These are phyloP conservation scores for Chlorodrepanis virens DNA, from an alignment of 2,113 vertebrate genomes.

Conservation along the genomic window DNA sequence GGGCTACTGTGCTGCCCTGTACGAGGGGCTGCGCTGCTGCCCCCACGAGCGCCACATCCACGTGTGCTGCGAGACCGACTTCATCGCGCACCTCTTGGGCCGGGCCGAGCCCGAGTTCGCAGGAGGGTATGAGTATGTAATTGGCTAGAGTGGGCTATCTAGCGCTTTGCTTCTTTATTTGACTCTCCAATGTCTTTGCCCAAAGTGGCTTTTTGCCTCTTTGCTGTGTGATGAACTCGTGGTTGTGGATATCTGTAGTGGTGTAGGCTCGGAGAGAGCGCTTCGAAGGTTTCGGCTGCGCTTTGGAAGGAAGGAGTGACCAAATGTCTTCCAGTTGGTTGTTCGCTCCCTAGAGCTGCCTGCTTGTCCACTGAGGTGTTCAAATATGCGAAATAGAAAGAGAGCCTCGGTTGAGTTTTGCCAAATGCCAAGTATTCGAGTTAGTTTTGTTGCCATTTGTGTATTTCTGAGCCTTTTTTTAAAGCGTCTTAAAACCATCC, in stretches of 20 bases:
- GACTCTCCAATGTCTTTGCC: constrained; percentile 61
- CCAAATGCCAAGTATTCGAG: neutral
- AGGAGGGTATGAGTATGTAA: constrained; percentile 94
- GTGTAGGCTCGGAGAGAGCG: neutral
- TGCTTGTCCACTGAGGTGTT: constrained; percentile 14
- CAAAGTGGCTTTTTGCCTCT: neutral
- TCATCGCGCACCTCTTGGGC: constrained; percentile 93
- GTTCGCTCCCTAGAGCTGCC: neutral
- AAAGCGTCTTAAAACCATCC: neutral
- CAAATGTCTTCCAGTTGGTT: neutral
- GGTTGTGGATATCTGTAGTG: accelerated
- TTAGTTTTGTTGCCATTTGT: neutral
- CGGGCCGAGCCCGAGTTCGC: constrained; percentile 95
- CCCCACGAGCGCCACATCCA: constrained; percentile 94
- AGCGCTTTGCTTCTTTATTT: constrained; percentile 77
- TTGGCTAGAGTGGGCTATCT: constrained; percentile 85
- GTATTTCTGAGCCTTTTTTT: neutral
- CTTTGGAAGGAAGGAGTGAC: neutral
- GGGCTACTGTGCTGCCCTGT: constrained; percentile 92
- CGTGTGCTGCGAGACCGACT: constrained; percentile 95
- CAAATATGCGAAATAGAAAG: constrained; percentile 46
- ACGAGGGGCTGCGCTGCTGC: constrained; percentile 94
- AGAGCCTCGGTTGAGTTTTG: neutral
- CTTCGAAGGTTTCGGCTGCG: neutral
- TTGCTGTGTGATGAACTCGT: neutral